Evolutionary conservation across 2,888 invertebrate genomes (phyloP).

Genomic region (Thereva unica): DNA sequence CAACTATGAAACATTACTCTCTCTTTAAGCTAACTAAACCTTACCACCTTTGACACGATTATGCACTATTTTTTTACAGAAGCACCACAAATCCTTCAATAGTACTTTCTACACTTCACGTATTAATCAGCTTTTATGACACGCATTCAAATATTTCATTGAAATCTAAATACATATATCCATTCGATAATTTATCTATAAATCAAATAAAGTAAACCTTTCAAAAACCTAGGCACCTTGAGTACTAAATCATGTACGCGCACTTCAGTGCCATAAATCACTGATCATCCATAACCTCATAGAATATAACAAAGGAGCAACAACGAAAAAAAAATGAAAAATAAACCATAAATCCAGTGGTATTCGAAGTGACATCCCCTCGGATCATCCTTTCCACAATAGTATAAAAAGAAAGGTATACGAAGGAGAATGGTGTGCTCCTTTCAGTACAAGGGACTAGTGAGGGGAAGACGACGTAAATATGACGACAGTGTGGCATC

Average conservation of each 20-base stretch:
- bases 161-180: too few species aligned
- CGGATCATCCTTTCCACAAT: slow-evolving; percentile 30
- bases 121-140: too few species aligned
- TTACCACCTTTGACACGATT: too few species aligned
- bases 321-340: slow-evolving; percentile 23
- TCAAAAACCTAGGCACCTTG: slow-evolving; percentile 24
- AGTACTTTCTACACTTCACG: too few species aligned
- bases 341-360: slow-evolving; percentile 34
- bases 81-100: too few species aligned
- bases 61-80: too few species aligned
- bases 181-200: not conserved
- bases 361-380: slow-evolving; percentile 29
- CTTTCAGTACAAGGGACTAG: not conserved
- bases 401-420: slow-evolving; percentile 7
- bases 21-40: too few species aligned
- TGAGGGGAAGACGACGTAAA: slow-evolving; percentile 5
- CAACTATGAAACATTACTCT: too few species aligned
- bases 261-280: slow-evolving; percentile 41
- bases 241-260: slow-evolving; percentile 42
- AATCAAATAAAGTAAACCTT: slow-evolving; percentile 34
- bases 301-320: slow-evolving; percentile 6
- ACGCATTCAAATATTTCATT: too few species aligned
- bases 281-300: slow-evolving; percentile 40
- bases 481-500: slow-evolving; percentile 30
- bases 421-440: not conserved